Conservation (phyloP, 2,113 vertebrate genomes). For the Dromas ardeola region DNA sequence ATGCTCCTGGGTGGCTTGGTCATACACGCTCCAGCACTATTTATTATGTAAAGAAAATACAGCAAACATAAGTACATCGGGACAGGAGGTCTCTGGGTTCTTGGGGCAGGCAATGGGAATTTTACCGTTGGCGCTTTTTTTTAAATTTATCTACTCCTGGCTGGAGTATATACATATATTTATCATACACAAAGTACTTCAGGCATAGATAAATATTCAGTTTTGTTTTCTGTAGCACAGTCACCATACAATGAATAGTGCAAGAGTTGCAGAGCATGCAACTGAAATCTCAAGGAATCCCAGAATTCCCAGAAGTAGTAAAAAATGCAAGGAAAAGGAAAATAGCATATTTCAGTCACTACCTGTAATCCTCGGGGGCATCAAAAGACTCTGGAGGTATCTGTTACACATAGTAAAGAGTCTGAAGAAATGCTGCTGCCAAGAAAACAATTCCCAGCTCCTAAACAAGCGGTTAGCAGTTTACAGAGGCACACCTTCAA, state of each 20-base stretch:
- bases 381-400: background rate
- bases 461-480: background rate
- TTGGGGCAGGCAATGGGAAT: background rate
- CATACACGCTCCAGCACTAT: background rate
- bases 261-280: background rate
- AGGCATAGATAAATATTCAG: background rate
- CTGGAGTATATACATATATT: background rate
- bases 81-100: background rate
- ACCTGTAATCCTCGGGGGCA: background rate
- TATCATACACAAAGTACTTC: background rate
- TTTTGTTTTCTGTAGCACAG: background rate
- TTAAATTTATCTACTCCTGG: background rate
- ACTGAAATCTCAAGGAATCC: background rate
- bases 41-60: background rate
- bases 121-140: background rate
- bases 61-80: background rate
- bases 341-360: background rate
- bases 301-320: background rate
- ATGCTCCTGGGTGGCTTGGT: background rate
- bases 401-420: background rate
- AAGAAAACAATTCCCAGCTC: slow-evolving; percentile 3
- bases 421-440: background rate
- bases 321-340: background rate
- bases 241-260: background rate
- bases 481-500: background rate